These are phyloP conservation scores for Bubo bubo DNA, from an alignment of 2,113 vertebrate species.

Conservation along the genomic window DNA sequence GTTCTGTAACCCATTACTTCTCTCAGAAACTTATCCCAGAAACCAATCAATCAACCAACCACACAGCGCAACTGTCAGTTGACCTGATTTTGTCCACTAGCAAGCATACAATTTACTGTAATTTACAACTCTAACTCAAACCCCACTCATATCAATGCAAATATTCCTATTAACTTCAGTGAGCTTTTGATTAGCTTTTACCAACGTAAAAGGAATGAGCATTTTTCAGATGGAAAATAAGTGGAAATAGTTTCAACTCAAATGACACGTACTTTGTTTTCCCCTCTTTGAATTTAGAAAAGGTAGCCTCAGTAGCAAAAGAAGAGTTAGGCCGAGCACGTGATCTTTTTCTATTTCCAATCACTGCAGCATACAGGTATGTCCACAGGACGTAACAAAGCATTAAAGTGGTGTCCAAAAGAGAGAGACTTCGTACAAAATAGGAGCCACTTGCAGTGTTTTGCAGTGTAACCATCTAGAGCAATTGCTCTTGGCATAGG, in stretches of 20 bases:
- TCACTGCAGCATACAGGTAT: constrained; percentile 29
- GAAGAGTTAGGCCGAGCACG: not conserved
- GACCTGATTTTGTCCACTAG: not conserved
- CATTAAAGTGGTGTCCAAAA: constrained; percentile 50
- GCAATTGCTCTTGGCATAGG: constrained; percentile 78
- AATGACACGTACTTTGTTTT: not conserved
- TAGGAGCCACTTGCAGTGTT: constrained; percentile 63
- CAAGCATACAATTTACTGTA: not conserved
- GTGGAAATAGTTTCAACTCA: not conserved
- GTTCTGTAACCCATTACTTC: not conserved
- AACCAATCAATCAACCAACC: not conserved
- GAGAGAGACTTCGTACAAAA: constrained; percentile 43
- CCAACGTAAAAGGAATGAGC: not conserved
- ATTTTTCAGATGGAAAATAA: not conserved
- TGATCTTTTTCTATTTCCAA: not conserved
- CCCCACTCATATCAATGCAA: not conserved
- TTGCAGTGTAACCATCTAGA: constrained; percentile 70
- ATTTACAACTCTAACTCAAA: not conserved
- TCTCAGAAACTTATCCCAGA: not conserved
- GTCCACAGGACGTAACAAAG: constrained; percentile 48
- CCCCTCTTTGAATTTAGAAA: not conserved
- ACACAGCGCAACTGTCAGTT: not conserved
- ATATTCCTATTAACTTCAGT: not conserved
- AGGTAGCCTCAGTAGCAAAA: not conserved
- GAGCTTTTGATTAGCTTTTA: not conserved